Evolutionary conservation across 2,113 vertebrate genomes (phyloP).

Genomic region (Pluvianellus socialis): DNA sequence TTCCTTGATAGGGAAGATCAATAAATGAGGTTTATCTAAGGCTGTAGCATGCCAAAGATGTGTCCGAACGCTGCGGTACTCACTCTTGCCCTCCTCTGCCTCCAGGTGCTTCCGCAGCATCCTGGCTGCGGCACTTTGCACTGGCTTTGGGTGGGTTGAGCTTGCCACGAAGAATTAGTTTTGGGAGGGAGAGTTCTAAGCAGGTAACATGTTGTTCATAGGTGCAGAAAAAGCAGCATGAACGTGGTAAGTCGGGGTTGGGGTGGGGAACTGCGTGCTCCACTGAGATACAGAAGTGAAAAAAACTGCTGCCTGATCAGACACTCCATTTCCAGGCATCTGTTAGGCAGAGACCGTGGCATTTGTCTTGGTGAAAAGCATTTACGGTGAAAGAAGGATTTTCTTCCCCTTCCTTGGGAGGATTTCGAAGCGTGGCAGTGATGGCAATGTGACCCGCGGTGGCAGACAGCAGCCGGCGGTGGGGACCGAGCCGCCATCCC

Average conservation of each 20-base stretch:
- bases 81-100: neutral
- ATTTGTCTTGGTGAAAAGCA: neutral
- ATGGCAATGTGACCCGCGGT: neutral
- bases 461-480: fast-evolving
- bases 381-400: neutral
- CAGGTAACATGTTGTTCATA: neutral
- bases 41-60: neutral
- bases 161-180: neutral
- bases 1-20: neutral
- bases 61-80: neutral
- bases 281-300: neutral
- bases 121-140: neutral
- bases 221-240: neutral
- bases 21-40: neutral
- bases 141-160: neutral
- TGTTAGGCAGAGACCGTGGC: neutral
- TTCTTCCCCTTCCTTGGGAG: neutral
- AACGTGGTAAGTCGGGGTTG: fast-evolving
- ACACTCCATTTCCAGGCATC: neutral
- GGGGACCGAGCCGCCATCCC: neutral
- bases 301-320: slow-evolving; percentile 14
- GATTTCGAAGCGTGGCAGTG: neutral
- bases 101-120: neutral
- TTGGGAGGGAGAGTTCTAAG: neutral
- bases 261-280: neutral